These are phyloP conservation scores for Lordiphosa mommai DNA, from an alignment of 1,140 invertebrate genomes.

Conservation along the genomic window DNA sequence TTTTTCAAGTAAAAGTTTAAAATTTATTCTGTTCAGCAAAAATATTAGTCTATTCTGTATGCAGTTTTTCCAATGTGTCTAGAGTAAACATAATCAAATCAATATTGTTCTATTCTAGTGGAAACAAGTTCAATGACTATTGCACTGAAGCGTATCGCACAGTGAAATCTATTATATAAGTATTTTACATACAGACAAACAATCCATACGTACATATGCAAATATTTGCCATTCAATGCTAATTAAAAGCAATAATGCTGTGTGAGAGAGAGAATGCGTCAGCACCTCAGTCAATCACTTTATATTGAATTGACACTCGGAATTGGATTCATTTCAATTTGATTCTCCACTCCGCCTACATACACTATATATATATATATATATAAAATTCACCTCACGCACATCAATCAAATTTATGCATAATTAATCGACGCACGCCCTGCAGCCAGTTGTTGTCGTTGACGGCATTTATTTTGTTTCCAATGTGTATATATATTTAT, in stretches of 20 bases:
- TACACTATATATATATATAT: no score
- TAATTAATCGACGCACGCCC: slow-evolving; percentile 55
- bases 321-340: slow-evolving; percentile 7
- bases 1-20: no score
- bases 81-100: no score
- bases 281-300: slow-evolving; percentile 4
- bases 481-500: neutral
- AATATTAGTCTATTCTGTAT: no score
- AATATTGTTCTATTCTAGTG: neutral
- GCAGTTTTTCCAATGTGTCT: no score
- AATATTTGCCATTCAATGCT: slow-evolving; percentile 58
- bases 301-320: slow-evolving; percentile 19
- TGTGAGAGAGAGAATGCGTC: slow-evolving; percentile 7
- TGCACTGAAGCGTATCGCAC: slow-evolving; percentile 14
- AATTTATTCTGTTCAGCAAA: no score
- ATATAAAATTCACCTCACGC: slow-evolving; percentile 51
- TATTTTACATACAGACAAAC: neutral
- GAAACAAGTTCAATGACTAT: slow-evolving; percentile 1
- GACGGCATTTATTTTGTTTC: slow-evolving; percentile 13
- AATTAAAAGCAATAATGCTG: slow-evolving; percentile 49
- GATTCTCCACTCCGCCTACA: neutral
- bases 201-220: slow-evolving; percentile 35
- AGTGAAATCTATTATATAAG: slow-evolving; percentile 7
- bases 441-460: slow-evolving; percentile 6
- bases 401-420: slow-evolving; percentile 72